These are phyloP conservation scores for Eurystomus gularis DNA, from an alignment of 2,113 vertebrate genomes.

Conservation along the genomic window DNA sequence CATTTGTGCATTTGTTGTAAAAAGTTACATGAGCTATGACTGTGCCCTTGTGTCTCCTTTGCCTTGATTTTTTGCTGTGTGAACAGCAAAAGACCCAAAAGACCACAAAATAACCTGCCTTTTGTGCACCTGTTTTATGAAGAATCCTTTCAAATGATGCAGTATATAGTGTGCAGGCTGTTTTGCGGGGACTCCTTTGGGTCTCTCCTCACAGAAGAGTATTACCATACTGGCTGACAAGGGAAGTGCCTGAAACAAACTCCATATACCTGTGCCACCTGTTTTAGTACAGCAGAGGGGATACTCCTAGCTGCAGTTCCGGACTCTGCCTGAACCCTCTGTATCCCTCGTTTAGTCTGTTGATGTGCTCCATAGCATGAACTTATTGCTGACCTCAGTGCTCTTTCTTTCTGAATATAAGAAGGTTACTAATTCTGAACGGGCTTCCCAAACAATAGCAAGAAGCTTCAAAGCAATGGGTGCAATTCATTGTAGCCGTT, in stretches of 20 bases:
- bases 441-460: background rate
- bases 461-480: background rate
- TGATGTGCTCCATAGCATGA: background rate
- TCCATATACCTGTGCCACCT: background rate
- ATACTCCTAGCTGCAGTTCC: background rate
- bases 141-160: background rate
- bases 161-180: background rate
- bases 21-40: conserved; percentile 22
- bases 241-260: background rate
- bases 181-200: background rate
- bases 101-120: conserved; percentile 2
- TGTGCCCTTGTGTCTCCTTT: conserved; percentile 39
- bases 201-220: background rate
- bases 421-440: background rate
- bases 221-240: background rate
- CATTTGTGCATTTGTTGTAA: conserved; percentile 43
- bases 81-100: conserved; percentile 7
- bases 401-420: background rate
- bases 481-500: background rate
- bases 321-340: background rate
- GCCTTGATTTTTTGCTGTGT: conserved; percentile 1
- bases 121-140: conserved; percentile 40
- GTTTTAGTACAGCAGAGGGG: background rate
- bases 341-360: background rate
- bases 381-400: background rate